Conservation (phyloP, 2,888 invertebrate species). For the Noctua fimbriata region DNA sequence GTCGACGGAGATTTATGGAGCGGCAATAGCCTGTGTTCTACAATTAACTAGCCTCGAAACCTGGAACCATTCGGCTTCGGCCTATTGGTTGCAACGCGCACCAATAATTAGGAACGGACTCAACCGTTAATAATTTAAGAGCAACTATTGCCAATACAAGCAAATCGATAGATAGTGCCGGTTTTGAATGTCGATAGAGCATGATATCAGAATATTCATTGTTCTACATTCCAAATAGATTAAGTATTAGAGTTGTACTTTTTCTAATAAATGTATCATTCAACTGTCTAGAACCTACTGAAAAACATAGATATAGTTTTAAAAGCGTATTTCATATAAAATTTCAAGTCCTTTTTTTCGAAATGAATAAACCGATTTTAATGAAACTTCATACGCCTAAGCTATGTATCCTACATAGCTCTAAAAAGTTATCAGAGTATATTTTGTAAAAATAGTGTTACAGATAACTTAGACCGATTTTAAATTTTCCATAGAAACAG, state of each 20-base stretch:
- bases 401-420: no score
- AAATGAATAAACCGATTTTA: no score
- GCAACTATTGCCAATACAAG: constrained; percentile 49
- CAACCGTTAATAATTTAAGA: constrained; percentile 48
- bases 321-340: no score
- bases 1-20: constrained; percentile 87
- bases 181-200: constrained; percentile 17
- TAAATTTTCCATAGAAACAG: no score
- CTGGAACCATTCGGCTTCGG: constrained; percentile 55
- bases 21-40: constrained; percentile 85
- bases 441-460: no score
- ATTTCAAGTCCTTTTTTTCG: no score
- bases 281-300: background rate
- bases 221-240: background rate
- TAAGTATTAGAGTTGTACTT: background rate
- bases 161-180: constrained; percentile 32
- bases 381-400: no score
- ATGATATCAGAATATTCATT: background rate
- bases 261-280: background rate
- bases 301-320: background rate
- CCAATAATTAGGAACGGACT: constrained; percentile 57
- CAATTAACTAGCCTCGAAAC: constrained; percentile 82
- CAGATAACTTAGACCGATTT: no score
- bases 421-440: no score
- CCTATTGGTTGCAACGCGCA: constrained; percentile 50